Evolutionary conservation across 2,797 vertebrate species (phyloP).

Genomic region (Cercopithecus mitis): DNA sequence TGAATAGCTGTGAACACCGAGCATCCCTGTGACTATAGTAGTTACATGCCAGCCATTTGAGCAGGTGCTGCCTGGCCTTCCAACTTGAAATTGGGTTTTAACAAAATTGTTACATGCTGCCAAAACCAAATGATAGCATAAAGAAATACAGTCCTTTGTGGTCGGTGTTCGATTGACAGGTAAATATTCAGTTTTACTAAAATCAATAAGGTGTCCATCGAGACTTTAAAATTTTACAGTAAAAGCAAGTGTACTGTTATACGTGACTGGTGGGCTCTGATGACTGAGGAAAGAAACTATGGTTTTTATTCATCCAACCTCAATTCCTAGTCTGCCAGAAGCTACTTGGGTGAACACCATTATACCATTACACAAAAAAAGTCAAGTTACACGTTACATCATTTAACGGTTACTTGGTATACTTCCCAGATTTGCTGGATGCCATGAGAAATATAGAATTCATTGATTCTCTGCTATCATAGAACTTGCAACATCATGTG

Average conservation of each 20-base stretch:
- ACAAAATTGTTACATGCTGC: conserved; percentile 43
- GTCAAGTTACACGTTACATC: background rate
- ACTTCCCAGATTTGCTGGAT: background rate
- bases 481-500: background rate
- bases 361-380: background rate
- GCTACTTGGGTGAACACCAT: conserved; percentile 11
- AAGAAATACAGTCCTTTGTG: background rate
- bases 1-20: conserved; percentile 27
- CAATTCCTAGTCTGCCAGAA: background rate
- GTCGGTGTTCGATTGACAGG: background rate
- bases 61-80: conserved; percentile 53
- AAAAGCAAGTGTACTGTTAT: background rate
- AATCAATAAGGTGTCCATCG: background rate
- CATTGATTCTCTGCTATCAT: background rate
- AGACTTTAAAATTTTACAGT: conserved; percentile 24
- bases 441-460: background rate
- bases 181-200: conserved; percentile 32
- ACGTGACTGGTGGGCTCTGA: background rate
- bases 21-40: conserved; percentile 20
- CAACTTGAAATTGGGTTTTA: conserved; percentile 50
- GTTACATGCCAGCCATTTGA: conserved; percentile 49
- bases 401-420: background rate
- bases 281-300: background rate
- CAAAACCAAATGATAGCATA: conserved; percentile 26
- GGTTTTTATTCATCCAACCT: background rate